Conservation (phyloP, 2,888 invertebrate species). For the Campoplex nolae region DNA sequence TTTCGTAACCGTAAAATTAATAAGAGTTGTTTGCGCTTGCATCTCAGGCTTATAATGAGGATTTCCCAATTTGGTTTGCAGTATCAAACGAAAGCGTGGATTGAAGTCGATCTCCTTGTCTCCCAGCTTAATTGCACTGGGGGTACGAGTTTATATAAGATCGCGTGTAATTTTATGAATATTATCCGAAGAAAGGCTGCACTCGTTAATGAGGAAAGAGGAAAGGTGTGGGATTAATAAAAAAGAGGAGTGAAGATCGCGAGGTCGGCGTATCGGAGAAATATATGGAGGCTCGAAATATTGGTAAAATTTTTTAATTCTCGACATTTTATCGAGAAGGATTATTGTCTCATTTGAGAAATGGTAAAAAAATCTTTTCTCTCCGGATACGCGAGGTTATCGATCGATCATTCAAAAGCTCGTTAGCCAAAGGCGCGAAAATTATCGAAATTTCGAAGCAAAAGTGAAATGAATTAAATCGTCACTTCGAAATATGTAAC, state of each 20-base stretch:
- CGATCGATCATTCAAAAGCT: background rate
- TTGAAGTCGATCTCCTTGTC: conserved; percentile 97
- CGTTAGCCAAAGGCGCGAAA: background rate
- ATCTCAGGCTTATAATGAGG: conserved; percentile 98
- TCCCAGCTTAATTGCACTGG: conserved; percentile 91
- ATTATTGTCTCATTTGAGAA: background rate
- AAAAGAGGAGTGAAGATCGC: background rate
- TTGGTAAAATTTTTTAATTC: background rate
- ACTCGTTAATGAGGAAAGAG: conserved; percentile 5
- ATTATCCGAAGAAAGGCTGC: background rate
- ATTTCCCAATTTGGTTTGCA: conserved; percentile 97
- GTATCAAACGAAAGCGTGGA: conserved; percentile 91
- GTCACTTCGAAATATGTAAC: background rate
- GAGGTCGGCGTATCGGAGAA: background rate
- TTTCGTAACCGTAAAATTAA: conserved; percentile 97
- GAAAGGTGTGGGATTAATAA: background rate
- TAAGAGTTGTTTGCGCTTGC: conserved; percentile 97
- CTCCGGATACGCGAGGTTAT: background rate
- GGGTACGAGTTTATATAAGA: conserved; percentile 11
- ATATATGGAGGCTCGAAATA: background rate
- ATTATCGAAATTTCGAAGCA: background rate
- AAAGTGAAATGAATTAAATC: background rate
- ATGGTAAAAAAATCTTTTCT: background rate
- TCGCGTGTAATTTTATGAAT: background rate
- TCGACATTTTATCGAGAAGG: background rate